A percentile compares a stretch with the other conserved stretches of the same genome.
Evolutionary conservation across 1,140 invertebrate species (phyloP).

Genomic region (Penaeus vannamei): DNA sequence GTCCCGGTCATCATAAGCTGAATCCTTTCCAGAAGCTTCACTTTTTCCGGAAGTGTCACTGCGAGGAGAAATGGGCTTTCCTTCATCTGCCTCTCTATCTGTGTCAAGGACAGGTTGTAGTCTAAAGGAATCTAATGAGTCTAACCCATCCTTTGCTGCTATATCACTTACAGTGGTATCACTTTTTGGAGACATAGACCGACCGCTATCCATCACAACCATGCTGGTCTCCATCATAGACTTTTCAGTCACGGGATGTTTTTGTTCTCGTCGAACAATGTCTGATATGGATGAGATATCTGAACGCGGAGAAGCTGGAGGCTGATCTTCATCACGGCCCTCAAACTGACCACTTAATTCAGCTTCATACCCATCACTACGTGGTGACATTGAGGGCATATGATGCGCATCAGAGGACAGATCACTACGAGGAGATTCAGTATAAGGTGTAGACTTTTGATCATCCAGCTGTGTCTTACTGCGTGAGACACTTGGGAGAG

Average conservation of each 20-base stretch:
- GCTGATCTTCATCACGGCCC: conserved; percentile 50
- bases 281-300: conserved; percentile 60
- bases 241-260: conserved; percentile 41
- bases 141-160: conserved; percentile 61
- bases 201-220: conserved; percentile 60
- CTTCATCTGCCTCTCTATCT: conserved; percentile 63
- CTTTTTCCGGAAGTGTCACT: conserved; percentile 58
- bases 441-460: conserved; percentile 18
- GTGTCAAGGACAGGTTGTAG: conserved; percentile 55
- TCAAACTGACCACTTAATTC: conserved; percentile 56
- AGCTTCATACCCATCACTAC: conserved; percentile 59
- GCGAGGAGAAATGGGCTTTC: conserved; percentile 57
- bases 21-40: conserved; percentile 65
- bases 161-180: conserved; percentile 64
- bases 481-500: conserved; percentile 49
- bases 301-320: conserved; percentile 48
- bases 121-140: conserved; percentile 62
- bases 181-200: conserved; percentile 62
- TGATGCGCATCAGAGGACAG: conserved; percentile 54
- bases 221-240: conserved; percentile 25
- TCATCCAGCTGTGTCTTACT: conserved; percentile 45
- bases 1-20: conserved; percentile 67
- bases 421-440: conserved; percentile 57
- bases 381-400: conserved; percentile 54
- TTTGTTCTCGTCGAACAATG: conserved; percentile 53